Evolutionary conservation across 1,140 invertebrate genomes (phyloP).

Genomic region (Drosophila jambulina): DNA sequence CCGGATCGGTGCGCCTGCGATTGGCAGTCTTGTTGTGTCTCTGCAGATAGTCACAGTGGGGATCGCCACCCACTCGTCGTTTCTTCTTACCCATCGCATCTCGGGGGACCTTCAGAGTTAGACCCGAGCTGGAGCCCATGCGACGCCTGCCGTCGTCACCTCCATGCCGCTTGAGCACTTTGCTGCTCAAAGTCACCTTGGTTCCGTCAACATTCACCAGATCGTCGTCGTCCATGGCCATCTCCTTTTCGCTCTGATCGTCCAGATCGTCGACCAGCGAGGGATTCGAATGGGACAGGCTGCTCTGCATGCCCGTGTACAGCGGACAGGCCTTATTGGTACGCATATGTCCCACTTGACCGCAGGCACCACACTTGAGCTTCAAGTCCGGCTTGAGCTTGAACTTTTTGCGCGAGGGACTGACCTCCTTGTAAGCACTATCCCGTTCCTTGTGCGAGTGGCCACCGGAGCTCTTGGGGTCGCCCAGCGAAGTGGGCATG

Average conservation of each 20-base stretch:
- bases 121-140: slow-evolving; percentile 78
- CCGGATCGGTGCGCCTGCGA: slow-evolving; percentile 97
- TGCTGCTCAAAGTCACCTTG: slow-evolving; percentile 93
- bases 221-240: slow-evolving; percentile 93
- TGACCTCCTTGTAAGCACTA: slow-evolving; percentile 86
- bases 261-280: slow-evolving; percentile 93
- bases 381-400: slow-evolving; percentile 96
- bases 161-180: slow-evolving; percentile 89
- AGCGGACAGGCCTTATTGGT: slow-evolving; percentile 98
- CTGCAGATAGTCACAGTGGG: slow-evolving; percentile 97
- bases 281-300: slow-evolving; percentile 89
- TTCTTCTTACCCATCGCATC: slow-evolving; percentile 90
- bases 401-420: slow-evolving; percentile 90
- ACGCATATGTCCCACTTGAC: slow-evolving; percentile 88
- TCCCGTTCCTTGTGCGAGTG: slow-evolving; percentile 78
- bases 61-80: slow-evolving; percentile 89
- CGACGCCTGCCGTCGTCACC: slow-evolving; percentile 91
- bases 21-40: slow-evolving; percentile 95
- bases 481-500: slow-evolving; percentile 77
- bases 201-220: slow-evolving; percentile 96
- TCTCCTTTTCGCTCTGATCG: slow-evolving; percentile 91
- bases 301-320: slow-evolving; percentile 90
- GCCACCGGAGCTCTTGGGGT: slow-evolving; percentile 76
- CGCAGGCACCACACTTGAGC: slow-evolving; percentile 98
- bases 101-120: slow-evolving; percentile 94